Conservation (phyloP, 2,888 invertebrate species). For the Spilosoma lubricipeda region DNA sequence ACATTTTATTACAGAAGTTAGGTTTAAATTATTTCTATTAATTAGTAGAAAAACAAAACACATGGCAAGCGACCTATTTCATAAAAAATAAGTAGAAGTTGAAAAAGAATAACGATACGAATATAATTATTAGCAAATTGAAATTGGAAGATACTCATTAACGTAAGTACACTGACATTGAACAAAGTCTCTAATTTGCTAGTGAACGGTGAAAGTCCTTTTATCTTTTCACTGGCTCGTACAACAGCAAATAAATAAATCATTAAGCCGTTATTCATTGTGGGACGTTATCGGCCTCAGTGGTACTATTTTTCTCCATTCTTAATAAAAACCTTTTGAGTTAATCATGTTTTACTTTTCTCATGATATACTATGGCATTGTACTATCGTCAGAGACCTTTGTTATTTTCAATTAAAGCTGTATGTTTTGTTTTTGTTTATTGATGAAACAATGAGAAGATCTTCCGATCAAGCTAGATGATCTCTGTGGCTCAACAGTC, state of each 20-base stretch:
- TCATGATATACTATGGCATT: not conserved
- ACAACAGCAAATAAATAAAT: slow-evolving; percentile 2
- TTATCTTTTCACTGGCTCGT: not conserved
- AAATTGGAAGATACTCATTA: not conserved
- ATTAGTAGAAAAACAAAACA: no score
- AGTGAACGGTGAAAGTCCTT: not conserved
- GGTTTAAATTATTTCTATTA: no score
- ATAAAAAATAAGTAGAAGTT: no score
- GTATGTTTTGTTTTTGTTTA: not conserved
- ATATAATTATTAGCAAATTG: no score
- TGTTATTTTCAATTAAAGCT: not conserved
- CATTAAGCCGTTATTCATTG: slow-evolving; percentile 2
- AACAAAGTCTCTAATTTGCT: not conserved
- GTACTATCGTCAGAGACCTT: not conserved
- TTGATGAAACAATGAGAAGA: not conserved
- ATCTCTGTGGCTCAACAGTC: no score
- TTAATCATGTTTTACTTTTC: slow-evolving; percentile 2
- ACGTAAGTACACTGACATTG: not conserved
- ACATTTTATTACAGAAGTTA: no score
- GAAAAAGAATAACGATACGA: no score
- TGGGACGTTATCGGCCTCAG: slow-evolving; percentile 1
- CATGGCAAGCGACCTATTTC: no score
- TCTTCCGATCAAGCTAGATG: no score
- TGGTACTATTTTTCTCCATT: slow-evolving; percentile 5
- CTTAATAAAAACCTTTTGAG: slow-evolving; percentile 5